Conservation (phyloP, 2,113 vertebrate species). For the Heteronetta atricapilla region DNA sequence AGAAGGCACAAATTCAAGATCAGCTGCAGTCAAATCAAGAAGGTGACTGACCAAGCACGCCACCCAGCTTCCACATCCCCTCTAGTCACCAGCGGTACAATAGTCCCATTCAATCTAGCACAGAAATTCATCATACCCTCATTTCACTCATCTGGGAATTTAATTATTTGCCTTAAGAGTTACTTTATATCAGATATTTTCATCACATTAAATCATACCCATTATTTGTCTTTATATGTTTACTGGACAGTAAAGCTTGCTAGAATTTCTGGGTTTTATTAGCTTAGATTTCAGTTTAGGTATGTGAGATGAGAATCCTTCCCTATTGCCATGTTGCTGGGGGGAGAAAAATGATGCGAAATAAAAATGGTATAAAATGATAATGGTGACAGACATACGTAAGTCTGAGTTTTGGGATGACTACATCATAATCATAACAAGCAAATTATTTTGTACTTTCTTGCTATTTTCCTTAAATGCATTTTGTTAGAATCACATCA, state of each 20-base stretch:
- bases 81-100: rapidly evolving
- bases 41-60: neutral
- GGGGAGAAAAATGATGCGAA: neutral
- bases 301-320: neutral
- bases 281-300: neutral
- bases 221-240: neutral
- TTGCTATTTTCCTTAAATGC: neutral
- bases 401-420: neutral
- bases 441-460: neutral
- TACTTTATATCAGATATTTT: neutral
- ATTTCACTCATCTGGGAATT: neutral
- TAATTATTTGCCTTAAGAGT: neutral
- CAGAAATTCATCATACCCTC: neutral
- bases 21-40: neutral
- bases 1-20: neutral
- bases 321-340: neutral
- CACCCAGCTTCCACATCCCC: neutral
- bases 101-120: rapidly evolving
- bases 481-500: neutral
- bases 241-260: neutral
- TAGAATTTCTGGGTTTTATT: neutral
- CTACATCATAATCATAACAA: neutral
- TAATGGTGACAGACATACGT: neutral
- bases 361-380: neutral
- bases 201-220: neutral